Conservation (phyloP, 2,888 invertebrate genomes). For the Odontomyia ornata region DNA sequence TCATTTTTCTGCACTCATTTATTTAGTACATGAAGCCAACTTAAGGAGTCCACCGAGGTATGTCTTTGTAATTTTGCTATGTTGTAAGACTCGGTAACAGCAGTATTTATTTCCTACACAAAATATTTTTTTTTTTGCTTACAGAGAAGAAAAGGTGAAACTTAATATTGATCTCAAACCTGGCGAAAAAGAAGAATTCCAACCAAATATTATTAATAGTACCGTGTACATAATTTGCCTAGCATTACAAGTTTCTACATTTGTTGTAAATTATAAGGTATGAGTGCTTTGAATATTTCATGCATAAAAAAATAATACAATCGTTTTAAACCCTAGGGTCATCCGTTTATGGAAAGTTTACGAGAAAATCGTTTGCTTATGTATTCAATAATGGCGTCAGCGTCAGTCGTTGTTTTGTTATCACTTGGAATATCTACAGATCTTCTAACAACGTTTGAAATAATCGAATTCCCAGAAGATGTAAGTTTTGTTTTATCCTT, state of each 20-base stretch:
- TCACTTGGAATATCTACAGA: constrained; percentile 88
- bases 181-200: constrained; percentile 85
- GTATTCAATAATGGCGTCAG: constrained; percentile 88
- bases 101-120: no score
- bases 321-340: no score
- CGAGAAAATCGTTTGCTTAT: constrained; percentile 90
- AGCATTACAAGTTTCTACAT: constrained; percentile 96
- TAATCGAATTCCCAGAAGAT: constrained; percentile 91
- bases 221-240: constrained; percentile 98
- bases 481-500: constrained; percentile 70
- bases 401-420: constrained; percentile 81
- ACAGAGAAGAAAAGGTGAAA: constrained; percentile 69
- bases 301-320: no score
- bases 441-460: constrained; percentile 89
- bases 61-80: no score
- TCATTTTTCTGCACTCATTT: constrained; percentile 91
- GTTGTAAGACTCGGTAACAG: no score
- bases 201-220: constrained; percentile 94
- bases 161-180: constrained; percentile 69
- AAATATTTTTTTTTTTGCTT: constrained; percentile 2
- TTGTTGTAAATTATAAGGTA: constrained; percentile 99
- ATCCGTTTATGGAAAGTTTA: constrained; percentile 98
- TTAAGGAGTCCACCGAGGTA: constrained; percentile 76
- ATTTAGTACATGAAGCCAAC: constrained; percentile 84
- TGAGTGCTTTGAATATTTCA: constrained; percentile 52